phyloP scores from a whole-genome alignment of 2,113 vertebrate genomes.

The rabbit (Oryctolagus cuniculus) region DNA sequence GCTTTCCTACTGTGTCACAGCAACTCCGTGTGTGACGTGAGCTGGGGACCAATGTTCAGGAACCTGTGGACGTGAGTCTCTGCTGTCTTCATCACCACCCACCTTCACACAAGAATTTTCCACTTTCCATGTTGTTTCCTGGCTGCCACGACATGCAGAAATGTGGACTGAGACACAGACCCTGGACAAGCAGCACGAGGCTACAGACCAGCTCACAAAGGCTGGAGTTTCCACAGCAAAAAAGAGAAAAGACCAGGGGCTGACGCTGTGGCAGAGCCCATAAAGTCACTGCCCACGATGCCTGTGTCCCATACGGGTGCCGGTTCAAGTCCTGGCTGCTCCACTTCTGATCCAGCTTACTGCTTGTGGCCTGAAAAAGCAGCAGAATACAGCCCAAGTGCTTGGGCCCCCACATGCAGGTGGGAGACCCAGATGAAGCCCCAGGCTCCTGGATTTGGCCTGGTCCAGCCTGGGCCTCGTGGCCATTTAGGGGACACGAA shows the following conservation, averaged over 20 bases:
- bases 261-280: too few relatives aligned
- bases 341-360: too few relatives aligned
- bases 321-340: too few relatives aligned
- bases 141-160: not conserved
- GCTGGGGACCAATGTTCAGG: not conserved
- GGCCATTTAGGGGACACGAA: too few relatives aligned
- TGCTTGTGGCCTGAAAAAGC: too few relatives aligned
- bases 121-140: not conserved
- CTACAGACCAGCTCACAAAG: not conserved
- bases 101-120: not conserved
- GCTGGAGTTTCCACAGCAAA: not conserved
- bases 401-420: too few relatives aligned
- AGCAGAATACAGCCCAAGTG: too few relatives aligned
- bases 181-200: not conserved
- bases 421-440: too few relatives aligned
- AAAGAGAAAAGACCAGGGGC: not conserved
- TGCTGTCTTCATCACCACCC: not conserved
- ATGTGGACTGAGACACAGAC: not conserved
- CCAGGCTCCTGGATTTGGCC: too few relatives aligned
- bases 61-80: not conserved
- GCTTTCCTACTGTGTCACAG: not conserved
- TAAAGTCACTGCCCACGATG: too few relatives aligned
- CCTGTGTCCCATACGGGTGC: too few relatives aligned
- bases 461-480: too few relatives aligned
- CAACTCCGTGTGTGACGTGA: not conserved